phyloP scores from a whole-genome alignment of 1,140 invertebrate species.

The Sweltsa coloradensis region DNA sequence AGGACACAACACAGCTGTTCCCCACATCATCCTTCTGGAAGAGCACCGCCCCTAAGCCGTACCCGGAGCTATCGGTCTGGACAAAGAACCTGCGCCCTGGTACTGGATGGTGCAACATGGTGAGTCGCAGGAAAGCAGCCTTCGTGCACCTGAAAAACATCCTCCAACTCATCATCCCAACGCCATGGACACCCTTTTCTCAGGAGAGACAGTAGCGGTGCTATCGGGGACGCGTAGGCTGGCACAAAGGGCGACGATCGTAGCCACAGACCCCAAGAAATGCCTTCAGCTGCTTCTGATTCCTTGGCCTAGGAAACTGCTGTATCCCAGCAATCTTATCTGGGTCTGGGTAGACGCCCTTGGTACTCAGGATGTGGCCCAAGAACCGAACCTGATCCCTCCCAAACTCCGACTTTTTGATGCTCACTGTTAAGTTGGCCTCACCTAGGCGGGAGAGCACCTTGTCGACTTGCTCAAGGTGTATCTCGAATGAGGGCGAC shows the following conservation, averaged over 20 bases:
- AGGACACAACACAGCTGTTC: too few relatives aligned
- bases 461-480: slow-evolving; percentile 15
- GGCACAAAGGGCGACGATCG: slow-evolving; percentile 7
- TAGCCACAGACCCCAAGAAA: slow-evolving; percentile 16
- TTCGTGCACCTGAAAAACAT: neutral
- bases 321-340: slow-evolving; percentile 6
- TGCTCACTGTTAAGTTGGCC: slow-evolving; percentile 17
- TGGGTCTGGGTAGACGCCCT: slow-evolving; percentile 7
- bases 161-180: neutral
- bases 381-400: slow-evolving; percentile 8
- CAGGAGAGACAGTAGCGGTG: neutral
- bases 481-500: slow-evolving; percentile 15
- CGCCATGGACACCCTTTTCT: neutral
- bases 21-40: neutral
- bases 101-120: neutral
- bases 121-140: neutral
- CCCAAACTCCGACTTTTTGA: slow-evolving; percentile 17
- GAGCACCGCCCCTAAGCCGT: neutral
- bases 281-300: slow-evolving; percentile 7
- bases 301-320: slow-evolving; percentile 11
- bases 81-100: neutral
- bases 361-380: slow-evolving; percentile 8
- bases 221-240: neutral
- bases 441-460: slow-evolving; percentile 14
- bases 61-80: neutral